Conservation (phyloP, 2,888 invertebrate genomes). For the Pristionchus fissidentatus region DNA sequence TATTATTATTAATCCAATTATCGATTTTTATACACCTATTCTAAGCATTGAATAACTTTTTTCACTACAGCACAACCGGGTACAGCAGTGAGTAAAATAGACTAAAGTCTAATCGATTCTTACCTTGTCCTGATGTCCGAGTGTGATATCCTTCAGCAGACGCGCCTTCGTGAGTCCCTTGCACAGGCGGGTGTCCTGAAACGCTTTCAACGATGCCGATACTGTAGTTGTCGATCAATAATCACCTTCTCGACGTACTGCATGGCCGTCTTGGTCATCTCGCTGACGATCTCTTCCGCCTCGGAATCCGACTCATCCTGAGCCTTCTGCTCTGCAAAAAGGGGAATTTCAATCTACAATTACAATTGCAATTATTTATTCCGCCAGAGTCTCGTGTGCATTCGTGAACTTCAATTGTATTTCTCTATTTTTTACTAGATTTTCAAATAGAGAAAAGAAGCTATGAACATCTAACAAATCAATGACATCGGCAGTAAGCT, state of each 20-base stretch:
- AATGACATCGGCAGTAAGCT: not conserved
- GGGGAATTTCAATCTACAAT: not conserved
- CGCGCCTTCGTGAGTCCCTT: slow-evolving; percentile 41
- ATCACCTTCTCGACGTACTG: slow-evolving; percentile 43
- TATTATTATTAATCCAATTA: no score
- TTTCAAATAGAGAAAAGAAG: not conserved
- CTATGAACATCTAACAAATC: not conserved
- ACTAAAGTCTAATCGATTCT: not conserved
- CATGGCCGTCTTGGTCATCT: slow-evolving; percentile 47
- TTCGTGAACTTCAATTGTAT: no score
- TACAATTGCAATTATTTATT: not conserved
- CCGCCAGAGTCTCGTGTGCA: not conserved
- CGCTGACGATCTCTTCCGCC: slow-evolving; percentile 26
- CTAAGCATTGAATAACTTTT: no score
- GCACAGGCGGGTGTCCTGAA: slow-evolving; percentile 31
- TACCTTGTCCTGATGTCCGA: slow-evolving; percentile 41
- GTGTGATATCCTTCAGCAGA: slow-evolving; percentile 48
- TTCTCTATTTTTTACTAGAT: not conserved
- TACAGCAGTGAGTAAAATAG: no score
- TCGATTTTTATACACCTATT: no score
- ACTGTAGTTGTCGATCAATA: not conserved
- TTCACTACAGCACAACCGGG: no score
- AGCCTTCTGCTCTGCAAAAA: slow-evolving; percentile 2
- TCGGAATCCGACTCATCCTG: slow-evolving; percentile 40
- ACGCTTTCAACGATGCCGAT: not conserved